Percentiles rank a stretch among this genome's conserved stretches.
Conservation (phyloP, 2,113 vertebrate genomes). For the Colossoma macropomum region DNA sequence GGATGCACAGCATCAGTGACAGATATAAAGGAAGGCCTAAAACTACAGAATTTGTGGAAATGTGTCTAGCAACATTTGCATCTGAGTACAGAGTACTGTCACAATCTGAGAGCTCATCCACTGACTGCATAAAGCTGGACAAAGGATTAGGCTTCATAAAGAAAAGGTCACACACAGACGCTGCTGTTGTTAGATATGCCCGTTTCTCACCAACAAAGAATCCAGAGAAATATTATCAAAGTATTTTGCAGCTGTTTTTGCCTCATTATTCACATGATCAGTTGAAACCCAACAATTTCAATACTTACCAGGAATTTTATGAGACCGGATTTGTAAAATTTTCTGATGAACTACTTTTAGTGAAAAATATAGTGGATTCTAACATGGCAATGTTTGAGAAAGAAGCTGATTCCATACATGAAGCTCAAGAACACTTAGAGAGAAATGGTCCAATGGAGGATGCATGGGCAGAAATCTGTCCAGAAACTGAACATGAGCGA, state of each 20-base stretch:
- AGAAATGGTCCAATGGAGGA: slow-evolving; percentile 20
- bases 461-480: slow-evolving; percentile 47
- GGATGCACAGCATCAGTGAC: slow-evolving; percentile 33
- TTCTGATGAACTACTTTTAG: too few relatives aligned
- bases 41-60: background rate
- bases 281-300: background rate
- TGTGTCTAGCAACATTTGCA: background rate
- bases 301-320: background rate
- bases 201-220: slow-evolving; percentile 26
- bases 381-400: slow-evolving; percentile 1
- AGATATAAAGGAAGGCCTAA: slow-evolving; percentile 28
- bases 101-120: background rate
- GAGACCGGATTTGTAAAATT: background rate
- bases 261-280: background rate
- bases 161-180: background rate
- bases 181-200: slow-evolving; percentile 27
- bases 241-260: slow-evolving; percentile 29
- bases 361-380: background rate
- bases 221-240: slow-evolving; percentile 20
- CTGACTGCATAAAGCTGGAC: background rate
- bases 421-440: slow-evolving; percentile 25
- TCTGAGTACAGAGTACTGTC: background rate
- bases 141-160: slow-evolving; percentile 12
- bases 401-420: slow-evolving; percentile 17
- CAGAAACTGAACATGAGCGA: slow-evolving; percentile 39